These are phyloP conservation scores for Zele albiditarsus DNA, from an alignment of 2,888 invertebrate genomes.

Conservation along the genomic window DNA sequence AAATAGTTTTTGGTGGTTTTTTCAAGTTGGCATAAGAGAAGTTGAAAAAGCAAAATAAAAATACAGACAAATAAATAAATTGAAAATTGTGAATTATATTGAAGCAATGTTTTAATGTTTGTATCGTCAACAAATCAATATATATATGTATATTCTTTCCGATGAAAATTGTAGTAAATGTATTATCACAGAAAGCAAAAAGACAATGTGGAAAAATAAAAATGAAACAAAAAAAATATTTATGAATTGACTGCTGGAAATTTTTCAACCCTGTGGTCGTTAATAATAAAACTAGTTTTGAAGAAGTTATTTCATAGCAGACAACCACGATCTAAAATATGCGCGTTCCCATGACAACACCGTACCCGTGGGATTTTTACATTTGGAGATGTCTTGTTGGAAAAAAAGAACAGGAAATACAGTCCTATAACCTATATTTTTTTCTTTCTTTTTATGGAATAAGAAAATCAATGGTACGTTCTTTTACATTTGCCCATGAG, in stretches of 20 bases:
- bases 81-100: neutral
- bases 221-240: neutral
- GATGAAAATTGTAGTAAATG: conserved; percentile 17
- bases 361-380: neutral
- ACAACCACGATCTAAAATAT: neutral
- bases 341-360: conserved; percentile 19
- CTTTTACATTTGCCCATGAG: neutral
- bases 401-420: neutral
- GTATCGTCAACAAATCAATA: conserved; percentile 18
- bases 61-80: neutral
- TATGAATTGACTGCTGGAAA: neutral
- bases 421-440: neutral
- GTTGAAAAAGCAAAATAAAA: neutral
- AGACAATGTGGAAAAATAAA: neutral
- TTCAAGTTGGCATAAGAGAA: neutral
- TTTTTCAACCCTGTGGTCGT: neutral
- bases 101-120: conserved; percentile 23
- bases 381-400: neutral
- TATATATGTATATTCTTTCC: conserved; percentile 5
- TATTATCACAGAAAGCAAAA: neutral
- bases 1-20: neutral
- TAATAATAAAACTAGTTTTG: neutral
- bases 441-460: no score
- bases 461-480: neutral
- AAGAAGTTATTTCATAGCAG: neutral